Evolutionary conservation across 2,113 vertebrate genomes (phyloP).

Genomic region (Gnathonemus longibarbis): DNA sequence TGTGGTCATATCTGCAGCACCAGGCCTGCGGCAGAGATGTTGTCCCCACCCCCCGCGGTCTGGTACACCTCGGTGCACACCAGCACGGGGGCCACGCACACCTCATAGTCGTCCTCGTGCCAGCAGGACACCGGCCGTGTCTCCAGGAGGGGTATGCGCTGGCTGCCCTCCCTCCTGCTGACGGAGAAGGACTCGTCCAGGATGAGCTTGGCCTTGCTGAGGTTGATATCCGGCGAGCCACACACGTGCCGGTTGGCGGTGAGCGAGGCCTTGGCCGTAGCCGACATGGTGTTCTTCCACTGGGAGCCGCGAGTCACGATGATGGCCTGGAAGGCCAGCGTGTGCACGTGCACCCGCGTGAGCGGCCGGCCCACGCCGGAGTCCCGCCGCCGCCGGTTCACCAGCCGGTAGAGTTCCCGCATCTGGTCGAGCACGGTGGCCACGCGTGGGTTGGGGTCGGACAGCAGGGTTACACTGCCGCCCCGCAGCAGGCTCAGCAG

Average conservation of each 20-base stretch:
- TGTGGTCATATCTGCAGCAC: constrained; percentile 66
- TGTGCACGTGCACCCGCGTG: constrained; percentile 71
- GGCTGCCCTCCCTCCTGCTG: constrained; percentile 63
- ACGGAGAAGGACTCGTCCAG: constrained; percentile 75
- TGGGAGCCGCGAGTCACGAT: constrained; percentile 60
- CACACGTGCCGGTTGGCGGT: constrained; percentile 74
- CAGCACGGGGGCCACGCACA: constrained; percentile 72
- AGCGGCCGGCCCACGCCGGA: constrained; percentile 41
- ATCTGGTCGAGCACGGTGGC: constrained; percentile 75
- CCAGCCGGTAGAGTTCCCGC: constrained; percentile 66
- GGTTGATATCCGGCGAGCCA: constrained; percentile 67
- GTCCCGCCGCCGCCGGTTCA: constrained; percentile 52
- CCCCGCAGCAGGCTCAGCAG: constrained; percentile 68
- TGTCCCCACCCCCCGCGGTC: constrained; percentile 73
- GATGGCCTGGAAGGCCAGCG: constrained; percentile 73
- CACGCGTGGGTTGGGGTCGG: constrained; percentile 73
- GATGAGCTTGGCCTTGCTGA: constrained; percentile 68
- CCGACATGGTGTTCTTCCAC: constrained; percentile 79
- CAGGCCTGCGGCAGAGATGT: constrained; percentile 71
- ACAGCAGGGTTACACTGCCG: constrained; percentile 65
- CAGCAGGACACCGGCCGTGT: constrained; percentile 68
- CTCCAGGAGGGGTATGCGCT: constrained; percentile 64
- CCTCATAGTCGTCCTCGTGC: constrained; percentile 65
- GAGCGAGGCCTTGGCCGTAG: constrained; percentile 71
- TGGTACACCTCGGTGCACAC: constrained; percentile 77